A percentile compares a stretch with the other conserved stretches of the same genome.
Evolutionary conservation across 2,797 vertebrate genomes (phyloP).

Genomic region (Chlorospingus flavigularis): DNA sequence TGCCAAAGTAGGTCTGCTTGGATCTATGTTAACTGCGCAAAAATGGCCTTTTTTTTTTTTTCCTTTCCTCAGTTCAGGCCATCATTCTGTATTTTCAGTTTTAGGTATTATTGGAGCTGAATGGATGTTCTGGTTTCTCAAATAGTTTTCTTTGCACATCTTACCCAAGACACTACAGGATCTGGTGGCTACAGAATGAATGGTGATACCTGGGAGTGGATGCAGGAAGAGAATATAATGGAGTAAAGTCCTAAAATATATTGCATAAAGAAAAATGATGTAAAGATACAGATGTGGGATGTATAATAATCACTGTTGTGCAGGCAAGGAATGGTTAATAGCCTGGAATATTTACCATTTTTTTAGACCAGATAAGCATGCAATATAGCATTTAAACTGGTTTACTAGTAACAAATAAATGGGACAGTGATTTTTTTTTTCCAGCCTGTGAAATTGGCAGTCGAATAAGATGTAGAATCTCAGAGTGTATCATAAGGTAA

Average conservation of each 20-base stretch:
- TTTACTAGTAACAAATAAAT: background rate
- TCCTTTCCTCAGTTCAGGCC: background rate
- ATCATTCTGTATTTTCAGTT: rapidly evolving
- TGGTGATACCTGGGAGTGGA: background rate
- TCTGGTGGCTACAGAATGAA: background rate
- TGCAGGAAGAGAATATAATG: background rate
- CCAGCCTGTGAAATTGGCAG: background rate
- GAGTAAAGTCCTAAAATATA: background rate
- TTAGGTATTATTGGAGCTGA: background rate
- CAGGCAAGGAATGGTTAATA: background rate
- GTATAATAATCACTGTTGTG: background rate
- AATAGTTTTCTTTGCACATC: background rate
- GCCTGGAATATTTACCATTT: background rate
- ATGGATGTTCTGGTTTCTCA: background rate
- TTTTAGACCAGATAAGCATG: background rate
- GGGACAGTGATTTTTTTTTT: background rate
- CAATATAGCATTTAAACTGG: background rate
- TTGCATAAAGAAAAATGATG: background rate
- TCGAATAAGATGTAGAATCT: background rate
- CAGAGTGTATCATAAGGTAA: background rate
- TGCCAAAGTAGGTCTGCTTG: background rate
- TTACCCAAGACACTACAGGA: background rate
- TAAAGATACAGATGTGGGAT: background rate
- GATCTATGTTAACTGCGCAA: background rate
- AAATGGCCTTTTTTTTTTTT: background rate